These are phyloP conservation scores for Pelmatolapia mariae DNA, from an alignment of 2,113 vertebrate genomes.

Conservation along the genomic window DNA sequence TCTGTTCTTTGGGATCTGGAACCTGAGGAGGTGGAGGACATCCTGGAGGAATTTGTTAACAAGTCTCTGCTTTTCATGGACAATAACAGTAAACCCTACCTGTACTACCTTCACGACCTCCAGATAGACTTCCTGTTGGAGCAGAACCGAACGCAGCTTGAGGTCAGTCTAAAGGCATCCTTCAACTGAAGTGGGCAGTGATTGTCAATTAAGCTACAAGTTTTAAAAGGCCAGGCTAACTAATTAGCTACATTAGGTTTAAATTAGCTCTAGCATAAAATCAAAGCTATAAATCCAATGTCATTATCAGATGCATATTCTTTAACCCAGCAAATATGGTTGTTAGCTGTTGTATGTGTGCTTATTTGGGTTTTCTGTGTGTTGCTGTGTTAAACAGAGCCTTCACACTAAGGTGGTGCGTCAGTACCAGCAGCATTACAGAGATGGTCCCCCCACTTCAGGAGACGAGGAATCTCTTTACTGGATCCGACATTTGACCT, in stretches of 20 bases:
- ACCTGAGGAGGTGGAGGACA: conserved; percentile 91
- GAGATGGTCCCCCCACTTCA: conserved; percentile 59
- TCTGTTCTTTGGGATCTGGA: conserved; percentile 92
- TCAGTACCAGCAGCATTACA: conserved; percentile 82
- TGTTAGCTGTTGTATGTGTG: not conserved
- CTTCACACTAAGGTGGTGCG: conserved; percentile 86
- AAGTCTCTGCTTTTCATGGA: conserved; percentile 92
- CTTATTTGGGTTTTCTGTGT: not conserved
- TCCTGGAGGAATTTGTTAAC: conserved; percentile 91
- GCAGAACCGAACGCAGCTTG: conserved; percentile 81
- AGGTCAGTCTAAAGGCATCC: conserved; percentile 60
- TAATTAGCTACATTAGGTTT: not conserved
- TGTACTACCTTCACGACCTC: conserved; percentile 94
- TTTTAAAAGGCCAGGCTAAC: not conserved
- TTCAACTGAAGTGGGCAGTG: not conserved
- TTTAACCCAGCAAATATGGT: not conserved
- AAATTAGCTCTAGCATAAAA: not conserved
- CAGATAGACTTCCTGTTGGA: conserved; percentile 93
- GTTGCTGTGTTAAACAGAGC: conserved; percentile 62
- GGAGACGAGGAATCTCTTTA: conserved; percentile 85
- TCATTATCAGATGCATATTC: not conserved
- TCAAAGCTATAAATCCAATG: not conserved
- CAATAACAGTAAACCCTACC: conserved; percentile 81
- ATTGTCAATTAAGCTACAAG: not conserved
- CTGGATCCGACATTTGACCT: conserved; percentile 87